Conservation (phyloP, 37 sponge, comb jelly and placozoan species). For the Oscarella lobularis region DNA sequence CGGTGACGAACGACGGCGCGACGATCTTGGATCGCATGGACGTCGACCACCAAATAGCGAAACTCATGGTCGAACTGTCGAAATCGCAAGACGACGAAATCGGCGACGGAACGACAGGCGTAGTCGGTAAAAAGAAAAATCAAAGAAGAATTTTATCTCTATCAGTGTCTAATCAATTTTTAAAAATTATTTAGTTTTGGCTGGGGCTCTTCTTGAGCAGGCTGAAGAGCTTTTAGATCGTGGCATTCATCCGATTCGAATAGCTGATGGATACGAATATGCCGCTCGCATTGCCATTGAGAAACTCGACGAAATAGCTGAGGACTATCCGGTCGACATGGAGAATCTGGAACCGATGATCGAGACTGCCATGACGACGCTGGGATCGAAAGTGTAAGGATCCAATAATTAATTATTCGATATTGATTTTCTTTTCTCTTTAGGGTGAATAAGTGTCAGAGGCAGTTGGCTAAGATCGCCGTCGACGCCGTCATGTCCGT, state of each 20-base stretch:
- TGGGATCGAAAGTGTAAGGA: constrained; percentile 90
- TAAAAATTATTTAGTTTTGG: too few species aligned
- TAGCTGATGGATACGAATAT: constrained; percentile 93
- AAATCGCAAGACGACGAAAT: constrained; percentile 97
- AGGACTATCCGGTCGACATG: constrained; percentile 56
- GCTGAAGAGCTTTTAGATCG: constrained; percentile 86
- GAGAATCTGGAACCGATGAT: constrained; percentile 71
- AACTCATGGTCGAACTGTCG: constrained; percentile 91
- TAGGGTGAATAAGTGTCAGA: constrained; percentile 84
- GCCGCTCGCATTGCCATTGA: constrained; percentile 72
- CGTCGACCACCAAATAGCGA: constrained; percentile 94
- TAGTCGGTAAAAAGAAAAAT: constrained; percentile 49
- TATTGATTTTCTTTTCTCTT: not conserved
- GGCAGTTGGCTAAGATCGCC: constrained; percentile 94
- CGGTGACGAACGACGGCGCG: constrained; percentile 95
- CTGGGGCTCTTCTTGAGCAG: constrained; percentile 95
- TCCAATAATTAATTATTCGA: not conserved
- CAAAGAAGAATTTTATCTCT: not conserved
- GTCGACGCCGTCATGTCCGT: constrained; percentile 91
- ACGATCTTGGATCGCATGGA: constrained; percentile 94
- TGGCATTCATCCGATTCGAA: constrained; percentile 91
- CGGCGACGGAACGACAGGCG: constrained; percentile 97
- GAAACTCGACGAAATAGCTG: constrained; percentile 63
- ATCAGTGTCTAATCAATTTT: too few species aligned
- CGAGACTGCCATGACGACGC: constrained; percentile 90